Evolutionary conservation across 2,888 invertebrate species (phyloP).

Genomic region (Fragum sueziense): DNA sequence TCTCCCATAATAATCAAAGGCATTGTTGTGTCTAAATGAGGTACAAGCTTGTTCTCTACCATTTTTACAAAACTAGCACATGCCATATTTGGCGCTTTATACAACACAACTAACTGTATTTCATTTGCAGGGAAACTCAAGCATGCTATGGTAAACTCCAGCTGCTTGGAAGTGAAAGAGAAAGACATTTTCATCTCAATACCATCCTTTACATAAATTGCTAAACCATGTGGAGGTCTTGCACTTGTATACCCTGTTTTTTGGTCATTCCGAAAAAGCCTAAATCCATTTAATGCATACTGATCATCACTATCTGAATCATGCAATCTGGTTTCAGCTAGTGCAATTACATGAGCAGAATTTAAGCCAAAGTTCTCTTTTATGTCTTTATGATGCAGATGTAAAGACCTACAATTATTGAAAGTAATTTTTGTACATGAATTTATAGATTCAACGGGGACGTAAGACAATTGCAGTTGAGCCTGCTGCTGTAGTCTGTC

Average conservation of each 20-base stretch:
- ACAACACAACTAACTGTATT: not conserved
- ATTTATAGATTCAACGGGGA: not conserved
- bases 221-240: not conserved
- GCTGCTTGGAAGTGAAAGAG: not conserved
- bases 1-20: not conserved
- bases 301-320: not conserved
- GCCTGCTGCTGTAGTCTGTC: not conserved
- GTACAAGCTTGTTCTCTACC: not conserved
- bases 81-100: not conserved
- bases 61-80: not conserved
- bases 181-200: not conserved
- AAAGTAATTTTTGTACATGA: not conserved
- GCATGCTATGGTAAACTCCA: not conserved
- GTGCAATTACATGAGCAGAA: not conserved
- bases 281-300: not conserved
- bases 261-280: not conserved
- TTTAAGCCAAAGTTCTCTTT: not conserved
- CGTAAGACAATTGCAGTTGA: not conserved
- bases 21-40: not conserved
- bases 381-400: not conserved
- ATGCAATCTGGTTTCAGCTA: not conserved
- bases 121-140: not conserved
- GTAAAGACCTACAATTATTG: no score
- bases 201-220: not conserved
- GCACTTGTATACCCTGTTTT: not conserved